Evolutionary conservation across 1,140 invertebrate genomes (phyloP).

Genomic region (Venturia canescens): DNA sequence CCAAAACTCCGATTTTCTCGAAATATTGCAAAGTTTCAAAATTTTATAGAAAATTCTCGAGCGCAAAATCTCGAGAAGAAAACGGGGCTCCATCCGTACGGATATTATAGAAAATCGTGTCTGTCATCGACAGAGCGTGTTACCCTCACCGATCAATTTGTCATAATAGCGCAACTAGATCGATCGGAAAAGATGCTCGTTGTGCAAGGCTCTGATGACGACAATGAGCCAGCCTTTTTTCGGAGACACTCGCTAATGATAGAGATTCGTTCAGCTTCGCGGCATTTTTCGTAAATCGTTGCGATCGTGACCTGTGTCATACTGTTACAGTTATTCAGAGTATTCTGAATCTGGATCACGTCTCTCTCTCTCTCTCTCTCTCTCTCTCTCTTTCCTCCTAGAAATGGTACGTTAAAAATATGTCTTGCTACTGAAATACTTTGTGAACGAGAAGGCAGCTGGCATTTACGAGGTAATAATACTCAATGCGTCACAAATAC

Average conservation of each 20-base stretch:
- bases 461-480: conserved; percentile 34
- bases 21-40: too few species aligned
- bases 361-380: not conserved
- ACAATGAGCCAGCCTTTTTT: conserved; percentile 31
- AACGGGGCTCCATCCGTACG: not conserved
- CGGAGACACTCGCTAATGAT: conserved; percentile 59
- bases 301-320: conserved; percentile 5
- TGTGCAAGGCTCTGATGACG: not conserved
- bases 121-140: not conserved
- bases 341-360: not conserved
- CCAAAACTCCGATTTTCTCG: too few species aligned
- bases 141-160: conserved; percentile 40
- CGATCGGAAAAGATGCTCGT: conserved; percentile 48
- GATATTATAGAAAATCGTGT: conserved; percentile 4
- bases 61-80: not conserved
- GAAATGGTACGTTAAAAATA: conserved; percentile 32
- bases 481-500: not conserved
- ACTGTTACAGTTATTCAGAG: not conserved
- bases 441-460: conserved; percentile 31
- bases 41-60: too few species aligned
- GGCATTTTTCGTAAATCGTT: conserved; percentile 36
- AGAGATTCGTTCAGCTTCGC: conserved; percentile 64
- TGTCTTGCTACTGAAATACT: conserved; percentile 8
- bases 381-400: not conserved
- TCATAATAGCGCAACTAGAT: conserved; percentile 52